Evolutionary conservation across 2,888 invertebrate species (phyloP), one percentile per base, ranked within the genome.

Genomic region (Apantesis nais): DNA sequence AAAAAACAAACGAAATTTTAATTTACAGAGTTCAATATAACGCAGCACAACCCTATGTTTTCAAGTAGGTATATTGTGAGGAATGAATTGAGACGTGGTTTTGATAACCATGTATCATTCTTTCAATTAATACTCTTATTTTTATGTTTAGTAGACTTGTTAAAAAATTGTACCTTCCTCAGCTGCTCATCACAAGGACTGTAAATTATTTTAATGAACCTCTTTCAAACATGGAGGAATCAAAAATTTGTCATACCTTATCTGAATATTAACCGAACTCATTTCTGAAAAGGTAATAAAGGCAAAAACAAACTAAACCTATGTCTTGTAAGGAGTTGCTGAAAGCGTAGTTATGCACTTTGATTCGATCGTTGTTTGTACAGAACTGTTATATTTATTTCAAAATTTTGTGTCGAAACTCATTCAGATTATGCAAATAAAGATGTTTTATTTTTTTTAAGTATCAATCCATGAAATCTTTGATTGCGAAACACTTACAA

Each of bases 121-220:
- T 72, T 82, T 80, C 78, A 81, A 78, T 83, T 76, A 77, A 65
- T 64, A 67, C 34, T 44, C 55, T 12, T 82, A 74, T 79, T 82
- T 73, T 75, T 75, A 74, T 79, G 78, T 77, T 67, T 70, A 78
- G 74, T 73, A 25, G 12, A n/a, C 55, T 55, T 52, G 52, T n/a
- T 11, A 52, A 11, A 52, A n/a, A n/a, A 11, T 11, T 11, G 12
- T 7, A 52, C 52, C 52, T 52, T 5, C 9, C 9, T 9, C n/a
- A n/a, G n/a, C 11, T n/a, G n/a, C n/a, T n/a, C 12, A 3, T n/a
- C n/a, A 52, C 52, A n/a, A 52, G 11, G 11, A 52, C 11, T 34
- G 34, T 34, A 4, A 52, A 22, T 52, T 52, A 19, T 2, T 11
- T n/a, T 9, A 44, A 3, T 4, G 44, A 44, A 44, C 14, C 14